Evolutionary conservation across 2,797 vertebrate genomes (phyloP).

Genomic region (Phaenicophaeus curvirostris): DNA sequence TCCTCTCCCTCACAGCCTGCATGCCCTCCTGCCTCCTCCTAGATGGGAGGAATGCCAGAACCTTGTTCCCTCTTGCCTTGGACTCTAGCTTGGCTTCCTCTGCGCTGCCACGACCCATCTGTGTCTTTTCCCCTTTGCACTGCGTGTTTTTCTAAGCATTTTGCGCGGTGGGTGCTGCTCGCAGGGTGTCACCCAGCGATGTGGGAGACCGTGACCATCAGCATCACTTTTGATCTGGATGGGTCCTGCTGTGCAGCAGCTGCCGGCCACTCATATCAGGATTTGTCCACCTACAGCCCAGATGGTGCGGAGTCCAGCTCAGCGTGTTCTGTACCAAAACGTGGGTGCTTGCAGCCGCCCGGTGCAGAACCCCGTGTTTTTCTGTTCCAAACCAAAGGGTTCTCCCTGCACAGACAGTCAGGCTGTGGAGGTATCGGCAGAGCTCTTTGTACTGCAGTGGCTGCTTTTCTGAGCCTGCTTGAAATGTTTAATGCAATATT

Average conservation of each 20-base stretch:
- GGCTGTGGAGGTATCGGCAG: no score
- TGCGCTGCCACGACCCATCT: neutral
- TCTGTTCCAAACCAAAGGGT: neutral
- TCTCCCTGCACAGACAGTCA: no score
- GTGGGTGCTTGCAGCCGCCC: neutral
- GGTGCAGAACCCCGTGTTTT: accelerated
- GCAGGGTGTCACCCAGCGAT: neutral
- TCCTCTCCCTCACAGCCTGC: neutral
- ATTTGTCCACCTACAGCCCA: neutral
- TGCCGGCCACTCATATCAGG: accelerated
- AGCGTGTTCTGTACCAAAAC: neutral
- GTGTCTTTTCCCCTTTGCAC: neutral
- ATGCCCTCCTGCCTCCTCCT: neutral
- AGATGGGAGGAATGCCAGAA: neutral
- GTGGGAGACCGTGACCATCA: neutral
- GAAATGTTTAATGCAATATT: accelerated
- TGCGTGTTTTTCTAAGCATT: accelerated
- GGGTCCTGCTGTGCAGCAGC: neutral
- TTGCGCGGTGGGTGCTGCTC: neutral
- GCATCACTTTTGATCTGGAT: accelerated
- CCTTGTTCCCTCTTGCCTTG: neutral
- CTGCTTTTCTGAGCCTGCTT: neutral
- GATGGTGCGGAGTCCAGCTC: neutral
- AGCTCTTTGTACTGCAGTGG: neutral
- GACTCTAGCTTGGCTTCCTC: neutral